phyloP scores from a whole-genome alignment of 1,140 invertebrate genomes.

The Rhopalosiphum padi region DNA sequence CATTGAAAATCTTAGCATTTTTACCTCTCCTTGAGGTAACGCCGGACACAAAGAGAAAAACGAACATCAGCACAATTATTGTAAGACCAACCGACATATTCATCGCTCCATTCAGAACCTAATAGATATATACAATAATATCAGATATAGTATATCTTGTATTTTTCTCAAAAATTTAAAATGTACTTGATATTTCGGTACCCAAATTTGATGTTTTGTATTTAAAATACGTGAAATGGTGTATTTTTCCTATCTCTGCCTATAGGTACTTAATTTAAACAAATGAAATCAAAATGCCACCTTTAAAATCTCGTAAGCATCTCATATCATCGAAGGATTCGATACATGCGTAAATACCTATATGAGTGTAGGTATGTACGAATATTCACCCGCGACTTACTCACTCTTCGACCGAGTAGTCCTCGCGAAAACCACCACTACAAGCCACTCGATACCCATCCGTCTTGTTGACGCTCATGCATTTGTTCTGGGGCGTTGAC shows the following conservation, averaged over 20 bases:
- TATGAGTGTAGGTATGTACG: neutral
- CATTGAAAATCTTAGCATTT: too few relatives aligned
- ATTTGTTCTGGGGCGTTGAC: conserved; percentile 16
- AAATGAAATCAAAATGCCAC: neutral
- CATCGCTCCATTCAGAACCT: too few relatives aligned
- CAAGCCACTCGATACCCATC: conserved; percentile 44
- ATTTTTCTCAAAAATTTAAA: too few relatives aligned
- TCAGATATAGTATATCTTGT: too few relatives aligned
- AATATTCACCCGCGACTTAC: neutral
- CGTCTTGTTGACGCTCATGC: neutral
- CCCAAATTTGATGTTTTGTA: neutral
- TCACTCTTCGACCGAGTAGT: conserved; percentile 31
- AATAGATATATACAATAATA: too few relatives aligned
- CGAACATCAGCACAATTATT: too few relatives aligned
- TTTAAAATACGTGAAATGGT: neutral
- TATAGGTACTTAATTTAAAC: neutral
- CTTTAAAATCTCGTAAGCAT: neutral
- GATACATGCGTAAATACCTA: too few relatives aligned
- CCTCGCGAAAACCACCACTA: neutral
- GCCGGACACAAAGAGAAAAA: too few relatives aligned
- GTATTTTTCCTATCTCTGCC: neutral
- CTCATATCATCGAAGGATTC: neutral
- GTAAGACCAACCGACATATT: too few relatives aligned
- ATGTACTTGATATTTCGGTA: too few relatives aligned
- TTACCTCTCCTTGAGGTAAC: too few relatives aligned